Evolutionary conservation across 2,797 vertebrate species (phyloP), one percentile per base, ranked within the genome.

Genomic region (Staurois parvus): DNA sequence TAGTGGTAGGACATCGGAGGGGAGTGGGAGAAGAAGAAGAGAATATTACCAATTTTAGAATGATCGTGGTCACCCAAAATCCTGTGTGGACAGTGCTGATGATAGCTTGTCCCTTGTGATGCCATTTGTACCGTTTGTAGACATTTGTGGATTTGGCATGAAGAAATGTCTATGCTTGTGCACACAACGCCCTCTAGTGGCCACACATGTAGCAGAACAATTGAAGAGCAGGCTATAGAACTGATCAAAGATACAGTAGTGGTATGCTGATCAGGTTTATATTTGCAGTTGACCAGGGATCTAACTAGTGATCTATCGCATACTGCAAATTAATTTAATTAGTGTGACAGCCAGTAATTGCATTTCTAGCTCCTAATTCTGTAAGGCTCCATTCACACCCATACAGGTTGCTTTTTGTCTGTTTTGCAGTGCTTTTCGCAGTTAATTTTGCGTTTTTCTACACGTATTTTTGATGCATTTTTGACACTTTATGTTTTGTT

Each of bases 141-240:
- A 32, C 45, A 12, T 56, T 81, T 42, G 72, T 62, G 17, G 15
- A 81, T 13, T 12, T 59, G 26, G 40, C 32, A 62, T 74, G 17
- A 40, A 17, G 64, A 64, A 56, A 66, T 48, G 12, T 5, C 11
- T 19, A 85, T 70, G 3, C 24, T 48, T 81, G 62, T 76, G 48
- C 76, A 56, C 66, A 85, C 64, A 76, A 42, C 85, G 24, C 73
- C 85, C 85, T 77, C 85, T 77, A 30, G 67, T 86, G 79, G 74
- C 37, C 66, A 56, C 26, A 42, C 12, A 64, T 32, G 19, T 0
- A 4, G 15, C 42, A 45, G 42, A 12, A 45, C 42, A 45, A 45
- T 45, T 13, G 13, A 45, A 45, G 12, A 45, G 11, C 42, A 15
- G 8, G 42, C 42, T 13, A 45, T 2, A 37, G 37, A 7, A 37